Evolutionary conservation across 2,113 vertebrate genomes (phyloP), one percentile per base, ranked within the genome.

Genomic region (Brachirus orientalis): DNA sequence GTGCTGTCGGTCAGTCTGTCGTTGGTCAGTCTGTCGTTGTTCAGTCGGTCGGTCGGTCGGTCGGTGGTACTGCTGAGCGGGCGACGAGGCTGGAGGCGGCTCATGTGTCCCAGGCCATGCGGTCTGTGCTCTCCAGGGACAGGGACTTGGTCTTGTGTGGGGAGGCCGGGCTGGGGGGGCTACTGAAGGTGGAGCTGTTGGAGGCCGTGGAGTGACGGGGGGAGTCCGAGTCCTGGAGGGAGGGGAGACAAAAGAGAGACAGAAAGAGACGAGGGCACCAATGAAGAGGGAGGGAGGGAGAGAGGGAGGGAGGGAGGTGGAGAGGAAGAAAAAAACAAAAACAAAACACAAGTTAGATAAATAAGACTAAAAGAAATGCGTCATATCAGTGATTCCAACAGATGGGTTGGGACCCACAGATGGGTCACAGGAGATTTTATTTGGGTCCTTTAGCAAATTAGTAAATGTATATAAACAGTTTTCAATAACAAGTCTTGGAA

Each of bases 141-240:
- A 98, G 94, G 88, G 95, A 96, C 94, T 98, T 98, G 91, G 96
- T 95, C 91, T 98, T 98, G 90, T 95, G 96, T 60, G 97, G 98
- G 37, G 97, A 98, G 67, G 94, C 89, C 0, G 97, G 98, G 85
- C 97, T 99, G 44, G 97, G 97, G 7, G 98, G 98, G 89, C 98
- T 98, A 94, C 98, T 99, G 92, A 99, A 95, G 91, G 97, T 98
- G 86, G 98, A 99, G 88, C 98, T 99, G 93, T 98, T 99, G 3
- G 98, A 99, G 61, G 98, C 98, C 0, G 97, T 98, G 48, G 98
- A 99, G 88, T 98, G 98, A 68, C 97, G 94, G 0, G 97, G 97
- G 37, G 98, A 99, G 79, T 98, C 98, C 0, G 98, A 99, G 89
- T 99, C 98, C 97, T 99, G 93, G 7, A 86, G 83, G 82, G 16